phyloP scores from a whole-genome alignment of 37 sponge, comb jelly and placozoan genomes.

The Beroe forskalii region DNA sequence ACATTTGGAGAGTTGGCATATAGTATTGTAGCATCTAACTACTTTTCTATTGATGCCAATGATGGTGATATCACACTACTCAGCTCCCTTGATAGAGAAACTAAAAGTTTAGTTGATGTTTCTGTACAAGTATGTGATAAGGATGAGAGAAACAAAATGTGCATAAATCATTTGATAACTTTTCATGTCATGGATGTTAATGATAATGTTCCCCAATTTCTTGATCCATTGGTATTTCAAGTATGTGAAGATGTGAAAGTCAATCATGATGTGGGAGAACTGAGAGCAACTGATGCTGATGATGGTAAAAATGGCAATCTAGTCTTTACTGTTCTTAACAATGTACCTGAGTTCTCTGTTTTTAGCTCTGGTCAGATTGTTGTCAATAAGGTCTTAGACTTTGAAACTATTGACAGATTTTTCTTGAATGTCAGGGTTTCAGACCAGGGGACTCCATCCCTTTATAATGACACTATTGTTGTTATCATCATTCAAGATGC shows the following conservation, averaged over 20 bases:
- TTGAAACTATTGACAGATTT: neutral
- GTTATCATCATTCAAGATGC: constrained; percentile 51
- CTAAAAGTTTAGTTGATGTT: neutral
- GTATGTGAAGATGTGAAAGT: constrained; percentile 20
- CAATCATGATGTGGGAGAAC: constrained; percentile 3
- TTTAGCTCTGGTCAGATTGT: constrained; percentile 36
- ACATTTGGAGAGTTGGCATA: neutral
- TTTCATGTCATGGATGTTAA: constrained; percentile 8
- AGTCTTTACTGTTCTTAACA: constrained; percentile 1
- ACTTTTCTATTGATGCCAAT: neutral
- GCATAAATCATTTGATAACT: neutral
- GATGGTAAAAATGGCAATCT: neutral
- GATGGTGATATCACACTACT: neutral
- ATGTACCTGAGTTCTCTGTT: neutral
- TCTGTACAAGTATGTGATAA: constrained; percentile 20
- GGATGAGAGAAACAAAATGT: neutral
- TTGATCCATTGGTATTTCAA: constrained; percentile 3
- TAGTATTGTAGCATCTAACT: neutral
- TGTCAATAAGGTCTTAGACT: neutral
- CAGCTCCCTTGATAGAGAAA: neutral
- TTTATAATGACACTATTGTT: neutral
- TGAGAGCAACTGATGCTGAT: neutral
- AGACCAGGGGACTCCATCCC: constrained; percentile 37
- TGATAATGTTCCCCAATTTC: constrained; percentile 26
- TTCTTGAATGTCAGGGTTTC: neutral